Evolutionary conservation across 1,140 invertebrate species (phyloP).

Genomic region (Ruditapes philippinarum): DNA sequence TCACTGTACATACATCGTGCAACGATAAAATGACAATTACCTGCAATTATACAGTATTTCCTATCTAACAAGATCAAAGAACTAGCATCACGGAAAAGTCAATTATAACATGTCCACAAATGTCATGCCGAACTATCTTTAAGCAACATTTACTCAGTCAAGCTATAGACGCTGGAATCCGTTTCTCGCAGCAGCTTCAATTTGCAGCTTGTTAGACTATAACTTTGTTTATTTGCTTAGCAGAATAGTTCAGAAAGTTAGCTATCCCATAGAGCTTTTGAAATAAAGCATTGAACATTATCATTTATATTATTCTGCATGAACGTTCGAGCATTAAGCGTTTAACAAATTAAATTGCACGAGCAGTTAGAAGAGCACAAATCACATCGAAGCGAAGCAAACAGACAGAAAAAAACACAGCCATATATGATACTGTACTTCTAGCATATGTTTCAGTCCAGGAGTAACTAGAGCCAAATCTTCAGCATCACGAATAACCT

Average conservation of each 20-base stretch:
- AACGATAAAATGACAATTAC: slow-evolving; percentile 20
- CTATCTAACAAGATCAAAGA: not conserved
- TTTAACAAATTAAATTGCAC: slow-evolving; percentile 25
- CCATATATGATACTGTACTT: slow-evolving; percentile 80
- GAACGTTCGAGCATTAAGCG: not conserved
- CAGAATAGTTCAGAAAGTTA: not conserved
- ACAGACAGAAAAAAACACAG: slow-evolving; percentile 49
- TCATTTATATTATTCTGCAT: not conserved
- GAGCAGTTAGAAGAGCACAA: slow-evolving; percentile 28
- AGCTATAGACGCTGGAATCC: not conserved
- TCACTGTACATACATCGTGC: slow-evolving; percentile 13
- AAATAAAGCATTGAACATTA: not conserved
- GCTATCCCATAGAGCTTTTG: slow-evolving; percentile 1
- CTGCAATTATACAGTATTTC: not conserved
- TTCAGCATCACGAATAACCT: slow-evolving; percentile 80
- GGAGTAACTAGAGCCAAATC: slow-evolving; percentile 79
- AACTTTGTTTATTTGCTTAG: not conserved
- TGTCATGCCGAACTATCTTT: not conserved
- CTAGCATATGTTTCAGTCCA: slow-evolving; percentile 82
- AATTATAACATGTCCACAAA: slow-evolving; percentile 5
- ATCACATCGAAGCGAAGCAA: slow-evolving; percentile 42
- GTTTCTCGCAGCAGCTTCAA: not conserved
- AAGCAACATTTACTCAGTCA: not conserved
- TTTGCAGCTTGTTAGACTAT: not conserved
- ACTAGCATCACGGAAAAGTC: not conserved